Evolutionary conservation across 1,140 invertebrate species (phyloP), one percentile per base, ranked within the genome.

Genomic region (Pseudomyrmex gracilis): DNA sequence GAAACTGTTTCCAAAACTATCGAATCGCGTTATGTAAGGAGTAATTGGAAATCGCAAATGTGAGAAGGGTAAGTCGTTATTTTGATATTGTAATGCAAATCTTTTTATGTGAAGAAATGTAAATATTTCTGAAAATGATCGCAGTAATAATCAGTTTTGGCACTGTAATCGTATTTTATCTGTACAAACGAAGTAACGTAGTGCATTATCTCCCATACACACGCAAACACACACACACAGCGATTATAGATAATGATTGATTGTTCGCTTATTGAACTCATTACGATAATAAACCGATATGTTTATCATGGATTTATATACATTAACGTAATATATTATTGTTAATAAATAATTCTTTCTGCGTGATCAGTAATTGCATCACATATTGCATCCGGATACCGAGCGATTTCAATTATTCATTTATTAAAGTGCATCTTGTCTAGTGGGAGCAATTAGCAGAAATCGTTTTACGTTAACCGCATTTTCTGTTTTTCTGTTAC

Each of bases 1-100:
- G 82, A 85, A 34, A 88, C 74, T 85, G 73, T 88, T 89, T 63
- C 87, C 87, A 88, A 85, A 88, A 88, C 88, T 89, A 89, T 85
- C 77, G 86, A 88, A 74, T 85, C 83, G 57, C 87, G 68, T 88
- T 88, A 83, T 77, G 84, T 60, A 76, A 80, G 66, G 73, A 88
- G 68, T 76, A 78, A 83, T 68, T 67, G 84, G 84, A 80, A 78
- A 89, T 80, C 68, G 84, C 87, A 89, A 5, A 34, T 34, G 84
- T 57, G 77, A 82, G 61, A 76, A 85, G 78, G 71, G 87, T 89
- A 66, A 85, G 87, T 47, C 7, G 24, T 24, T 8, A 8, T 51
- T 70, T 24, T 47, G 47, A 70, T 47, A 34, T 34, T 34, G 34
- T 7, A 34, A 34, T 34, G 5, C 34, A 34, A 34, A 34, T 34